Conservation (phyloP, 2,113 vertebrate genomes). For the Notechis scutatus region DNA sequence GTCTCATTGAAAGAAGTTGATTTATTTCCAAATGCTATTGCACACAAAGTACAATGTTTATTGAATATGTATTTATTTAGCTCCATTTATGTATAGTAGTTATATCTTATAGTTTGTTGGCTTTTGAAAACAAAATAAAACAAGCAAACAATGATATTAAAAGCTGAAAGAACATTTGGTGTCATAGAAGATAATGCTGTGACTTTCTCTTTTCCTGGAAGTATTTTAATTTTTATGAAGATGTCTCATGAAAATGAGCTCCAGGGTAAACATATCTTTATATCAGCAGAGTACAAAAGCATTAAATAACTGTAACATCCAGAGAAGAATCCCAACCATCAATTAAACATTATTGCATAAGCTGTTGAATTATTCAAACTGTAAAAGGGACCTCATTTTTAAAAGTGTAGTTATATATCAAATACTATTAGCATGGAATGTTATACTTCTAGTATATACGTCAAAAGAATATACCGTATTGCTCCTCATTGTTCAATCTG, state of each 20-base stretch:
- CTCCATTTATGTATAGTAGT: background rate
- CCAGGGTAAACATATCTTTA: slow-evolving; percentile 2
- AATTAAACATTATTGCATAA: slow-evolving; percentile 25
- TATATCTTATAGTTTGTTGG: background rate
- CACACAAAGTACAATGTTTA: background rate
- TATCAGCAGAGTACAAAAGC: slow-evolving; percentile 22
- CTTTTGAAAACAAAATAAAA: slow-evolving; percentile 1
- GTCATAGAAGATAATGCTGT: background rate
- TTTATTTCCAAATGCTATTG: background rate
- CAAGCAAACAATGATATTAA: background rate
- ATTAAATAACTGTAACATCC: slow-evolving; percentile 6
- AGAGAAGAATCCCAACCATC: slow-evolving; percentile 13
- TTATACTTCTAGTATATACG: slow-evolving; percentile 12
- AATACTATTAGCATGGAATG: background rate
- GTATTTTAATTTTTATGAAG: background rate
- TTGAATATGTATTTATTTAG: background rate
- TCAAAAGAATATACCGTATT: background rate
- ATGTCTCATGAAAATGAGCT: background rate
- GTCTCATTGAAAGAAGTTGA: background rate
- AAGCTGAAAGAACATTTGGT: background rate
- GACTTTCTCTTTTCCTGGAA: background rate
- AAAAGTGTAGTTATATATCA: slow-evolving; percentile 25
- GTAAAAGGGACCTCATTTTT: slow-evolving; percentile 30
- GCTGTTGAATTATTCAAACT: slow-evolving; percentile 42
- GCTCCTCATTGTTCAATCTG: background rate